Percentiles rank a stretch among this genome's conserved stretches.
Evolutionary conservation across 2,888 invertebrate genomes (phyloP).

Genomic region (Xylota segnis): DNA sequence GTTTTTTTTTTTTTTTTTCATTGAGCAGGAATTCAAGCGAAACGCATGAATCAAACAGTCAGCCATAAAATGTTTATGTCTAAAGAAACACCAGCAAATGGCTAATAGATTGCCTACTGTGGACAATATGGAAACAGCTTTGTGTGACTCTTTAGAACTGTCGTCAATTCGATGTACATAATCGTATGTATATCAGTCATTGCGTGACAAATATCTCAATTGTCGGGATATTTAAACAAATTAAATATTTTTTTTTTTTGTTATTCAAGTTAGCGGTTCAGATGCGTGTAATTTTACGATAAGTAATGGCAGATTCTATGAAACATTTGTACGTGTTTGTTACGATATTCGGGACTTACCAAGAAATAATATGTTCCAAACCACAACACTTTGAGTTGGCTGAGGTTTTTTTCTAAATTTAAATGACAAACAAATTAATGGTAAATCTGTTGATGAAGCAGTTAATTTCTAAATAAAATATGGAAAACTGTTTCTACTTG

Average conservation of each 20-base stretch:
- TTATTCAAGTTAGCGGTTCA: neutral
- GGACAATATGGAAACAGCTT: neutral
- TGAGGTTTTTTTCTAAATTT: too few species aligned
- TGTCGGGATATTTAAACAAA: slow-evolving; percentile 17
- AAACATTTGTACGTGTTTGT: neutral
- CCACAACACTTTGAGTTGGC: too few species aligned
- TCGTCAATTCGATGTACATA: neutral
- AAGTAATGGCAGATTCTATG: neutral
- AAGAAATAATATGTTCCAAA: too few species aligned
- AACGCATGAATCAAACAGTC: slow-evolving; percentile 46
- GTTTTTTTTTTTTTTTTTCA: slow-evolving; percentile 19
- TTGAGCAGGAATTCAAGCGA: slow-evolving; percentile 52
- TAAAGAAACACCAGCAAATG: slow-evolving; percentile 44
- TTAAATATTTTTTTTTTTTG: slow-evolving; percentile 22
- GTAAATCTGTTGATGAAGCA: too few species aligned
- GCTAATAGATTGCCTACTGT: slow-evolving; percentile 36
- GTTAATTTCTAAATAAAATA: too few species aligned
- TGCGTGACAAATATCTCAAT: slow-evolving; percentile 72
- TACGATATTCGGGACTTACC: neutral
- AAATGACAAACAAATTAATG: too few species aligned
- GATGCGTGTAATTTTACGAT: slow-evolving; percentile 1
- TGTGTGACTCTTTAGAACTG: slow-evolving; percentile 36
- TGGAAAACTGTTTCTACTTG: too few species aligned
- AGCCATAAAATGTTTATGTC: slow-evolving; percentile 47
- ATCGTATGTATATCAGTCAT: slow-evolving; percentile 14